A percentile compares a stretch with the other conserved stretches of the same genome.
Evolutionary conservation across 2,797 vertebrate genomes (phyloP).

Genomic region (Picus viridis): DNA sequence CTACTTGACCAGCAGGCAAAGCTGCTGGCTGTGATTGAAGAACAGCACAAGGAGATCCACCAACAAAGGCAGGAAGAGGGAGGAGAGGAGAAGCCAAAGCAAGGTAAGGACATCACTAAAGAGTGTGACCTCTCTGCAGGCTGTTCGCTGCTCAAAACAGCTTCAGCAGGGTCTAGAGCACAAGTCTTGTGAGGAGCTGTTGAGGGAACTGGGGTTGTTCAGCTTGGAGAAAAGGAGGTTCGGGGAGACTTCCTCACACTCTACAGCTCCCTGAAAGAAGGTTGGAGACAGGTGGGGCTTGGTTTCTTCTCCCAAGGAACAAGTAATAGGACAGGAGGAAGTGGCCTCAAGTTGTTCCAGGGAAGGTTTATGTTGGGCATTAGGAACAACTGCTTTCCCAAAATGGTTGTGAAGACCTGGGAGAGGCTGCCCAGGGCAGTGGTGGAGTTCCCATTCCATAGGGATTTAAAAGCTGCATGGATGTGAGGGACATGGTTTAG

Average conservation of each 20-base stretch:
- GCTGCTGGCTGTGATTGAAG: conserved; percentile 92
- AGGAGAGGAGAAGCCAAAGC: conserved; percentile 74
- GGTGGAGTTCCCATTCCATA: not conserved
- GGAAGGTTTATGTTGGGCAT: too few species aligned
- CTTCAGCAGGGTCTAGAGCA: not conserved
- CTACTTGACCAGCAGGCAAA: conserved; percentile 97
- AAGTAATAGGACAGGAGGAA: not conserved
- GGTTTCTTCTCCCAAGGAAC: not conserved
- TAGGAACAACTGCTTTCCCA: too few species aligned
- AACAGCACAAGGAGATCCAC: conserved; percentile 98
- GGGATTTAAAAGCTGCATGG: not conserved
- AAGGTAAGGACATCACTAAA: not conserved
- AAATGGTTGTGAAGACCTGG: not conserved
- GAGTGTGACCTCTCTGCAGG: not conserved
- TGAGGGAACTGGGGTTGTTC: not conserved
- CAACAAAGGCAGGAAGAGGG: conserved; percentile 89
- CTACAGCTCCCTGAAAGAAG: not conserved
- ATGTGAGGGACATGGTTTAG: not conserved
- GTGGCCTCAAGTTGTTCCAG: too few species aligned
- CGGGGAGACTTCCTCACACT: not conserved
- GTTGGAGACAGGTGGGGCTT: not conserved
- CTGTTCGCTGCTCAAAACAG: not conserved
- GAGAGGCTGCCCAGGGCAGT: not conserved
- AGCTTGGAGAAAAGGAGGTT: not conserved
- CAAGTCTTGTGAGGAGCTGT: not conserved